These are phyloP conservation scores for Herminia tarsipennalis DNA, from an alignment of 2,888 invertebrate species.

Conservation along the genomic window DNA sequence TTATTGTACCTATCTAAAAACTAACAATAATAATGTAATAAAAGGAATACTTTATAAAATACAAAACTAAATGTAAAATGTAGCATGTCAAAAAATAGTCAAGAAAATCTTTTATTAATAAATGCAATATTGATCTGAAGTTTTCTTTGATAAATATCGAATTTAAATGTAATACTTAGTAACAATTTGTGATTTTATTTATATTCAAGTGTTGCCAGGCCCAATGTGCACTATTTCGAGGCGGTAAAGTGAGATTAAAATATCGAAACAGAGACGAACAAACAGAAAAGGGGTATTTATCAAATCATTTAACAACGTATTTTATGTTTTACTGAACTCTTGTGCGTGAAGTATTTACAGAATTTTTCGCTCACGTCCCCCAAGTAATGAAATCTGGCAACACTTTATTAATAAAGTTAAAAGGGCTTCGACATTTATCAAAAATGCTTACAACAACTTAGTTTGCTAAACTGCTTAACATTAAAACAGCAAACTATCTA, in stretches of 20 bases:
- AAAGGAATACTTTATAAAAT: slow-evolving; percentile 48
- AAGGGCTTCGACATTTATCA: slow-evolving; percentile 22
- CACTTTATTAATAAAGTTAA: neutral
- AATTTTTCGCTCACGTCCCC: too few relatives aligned
- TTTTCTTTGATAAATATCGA: slow-evolving; percentile 16
- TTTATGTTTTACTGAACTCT: too few relatives aligned
- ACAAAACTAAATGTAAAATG: slow-evolving; percentile 54
- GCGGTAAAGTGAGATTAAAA: too few relatives aligned
- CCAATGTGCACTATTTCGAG: too few relatives aligned
- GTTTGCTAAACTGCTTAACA: slow-evolving; percentile 8
- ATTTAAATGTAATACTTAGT: neutral
- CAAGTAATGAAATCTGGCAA: too few relatives aligned
- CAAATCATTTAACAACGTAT: too few relatives aligned
- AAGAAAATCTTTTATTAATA: slow-evolving; percentile 53
- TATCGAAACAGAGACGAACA: too few relatives aligned
- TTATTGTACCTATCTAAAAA: slow-evolving; percentile 46
- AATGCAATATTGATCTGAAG: slow-evolving; percentile 57
- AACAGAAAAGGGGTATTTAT: too few relatives aligned
- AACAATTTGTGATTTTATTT: neutral
- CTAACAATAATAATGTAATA: slow-evolving; percentile 31
- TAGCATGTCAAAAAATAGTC: slow-evolving; percentile 67
- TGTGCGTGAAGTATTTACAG: too few relatives aligned
- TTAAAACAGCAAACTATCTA: neutral
- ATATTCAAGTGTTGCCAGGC: too few relatives aligned
- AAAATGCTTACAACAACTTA: slow-evolving; percentile 17